phyloP scores from a whole-genome alignment of 2,888 invertebrate species.

The Anoplius nigerrimus region DNA sequence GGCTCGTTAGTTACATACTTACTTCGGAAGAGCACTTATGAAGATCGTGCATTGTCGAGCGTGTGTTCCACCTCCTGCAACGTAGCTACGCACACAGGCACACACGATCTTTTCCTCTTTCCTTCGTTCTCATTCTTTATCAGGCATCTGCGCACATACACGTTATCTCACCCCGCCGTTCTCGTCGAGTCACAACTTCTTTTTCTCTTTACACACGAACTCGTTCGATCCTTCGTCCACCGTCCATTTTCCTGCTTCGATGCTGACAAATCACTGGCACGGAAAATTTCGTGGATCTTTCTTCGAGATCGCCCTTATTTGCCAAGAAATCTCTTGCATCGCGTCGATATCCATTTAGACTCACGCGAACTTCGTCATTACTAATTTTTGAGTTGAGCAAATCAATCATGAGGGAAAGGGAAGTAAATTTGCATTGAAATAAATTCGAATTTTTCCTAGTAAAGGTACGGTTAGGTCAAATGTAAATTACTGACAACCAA shows the following conservation, averaged over 20 bases:
- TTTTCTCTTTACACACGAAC: conserved; percentile 3
- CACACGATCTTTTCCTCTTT: neutral
- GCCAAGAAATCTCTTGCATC: too few species aligned
- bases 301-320: neutral
- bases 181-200: neutral
- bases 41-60: conserved; percentile 43
- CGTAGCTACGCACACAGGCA: neutral
- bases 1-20: conserved; percentile 62
- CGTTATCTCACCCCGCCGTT: neutral
- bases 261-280: conserved; percentile 24
- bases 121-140: neutral
- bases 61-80: conserved; percentile 32
- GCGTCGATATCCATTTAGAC: too few species aligned
- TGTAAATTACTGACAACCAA: too few species aligned
- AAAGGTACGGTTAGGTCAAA: too few species aligned
- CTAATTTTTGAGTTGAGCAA: too few species aligned
- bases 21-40: conserved; percentile 40
- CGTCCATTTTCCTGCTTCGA: conserved; percentile 7
- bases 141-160: neutral
- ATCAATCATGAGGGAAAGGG: too few species aligned
- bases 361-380: too few species aligned
- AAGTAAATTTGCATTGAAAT: too few species aligned
- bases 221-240: conserved; percentile 21
- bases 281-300: conserved; percentile 14
- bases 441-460: too few species aligned